phyloP scores from a whole-genome alignment of 2,113 vertebrate species.

The Vombatus ursinus region DNA sequence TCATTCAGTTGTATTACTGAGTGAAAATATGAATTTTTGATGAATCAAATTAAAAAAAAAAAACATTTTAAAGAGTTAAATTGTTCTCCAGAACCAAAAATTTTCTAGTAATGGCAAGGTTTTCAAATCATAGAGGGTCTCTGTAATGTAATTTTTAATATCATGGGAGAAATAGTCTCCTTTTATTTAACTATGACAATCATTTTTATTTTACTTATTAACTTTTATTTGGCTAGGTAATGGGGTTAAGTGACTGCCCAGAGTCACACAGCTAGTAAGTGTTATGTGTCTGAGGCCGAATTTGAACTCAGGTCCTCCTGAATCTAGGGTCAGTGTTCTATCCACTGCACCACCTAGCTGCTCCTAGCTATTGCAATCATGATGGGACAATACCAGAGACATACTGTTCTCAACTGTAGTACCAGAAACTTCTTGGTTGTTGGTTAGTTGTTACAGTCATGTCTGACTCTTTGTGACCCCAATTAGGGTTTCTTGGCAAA shows the following conservation, averaged over 20 bases:
- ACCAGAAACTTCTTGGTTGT: neutral
- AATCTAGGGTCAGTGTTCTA: too few relatives aligned
- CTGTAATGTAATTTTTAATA: neutral
- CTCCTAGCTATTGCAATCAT: neutral
- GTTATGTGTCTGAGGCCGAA: too few relatives aligned
- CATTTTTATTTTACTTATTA: too few relatives aligned
- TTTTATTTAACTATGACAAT: neutral
- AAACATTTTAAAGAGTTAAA: slow-evolving; percentile 26
- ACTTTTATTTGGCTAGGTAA: too few relatives aligned
- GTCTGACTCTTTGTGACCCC: neutral
- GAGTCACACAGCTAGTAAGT: too few relatives aligned
- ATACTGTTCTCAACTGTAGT: neutral
- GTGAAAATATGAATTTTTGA: slow-evolving; percentile 15
- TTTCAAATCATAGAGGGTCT: neutral
- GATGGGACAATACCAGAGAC: neutral
- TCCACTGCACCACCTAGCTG: too few relatives aligned
- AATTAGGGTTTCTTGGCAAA: neutral
- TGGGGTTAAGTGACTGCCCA: too few relatives aligned
- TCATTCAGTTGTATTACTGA: slow-evolving; percentile 20
- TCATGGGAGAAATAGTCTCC: neutral
- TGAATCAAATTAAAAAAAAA: slow-evolving; percentile 19
- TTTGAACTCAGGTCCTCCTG: too few relatives aligned
- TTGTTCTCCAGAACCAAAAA: neutral
- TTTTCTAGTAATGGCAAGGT: neutral
- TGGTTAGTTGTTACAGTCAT: neutral